Percentiles rank a stretch among this genome's conserved stretches.
Conservation (phyloP, 2,888 invertebrate genomes). For the Teinopalpus imperialis region DNA sequence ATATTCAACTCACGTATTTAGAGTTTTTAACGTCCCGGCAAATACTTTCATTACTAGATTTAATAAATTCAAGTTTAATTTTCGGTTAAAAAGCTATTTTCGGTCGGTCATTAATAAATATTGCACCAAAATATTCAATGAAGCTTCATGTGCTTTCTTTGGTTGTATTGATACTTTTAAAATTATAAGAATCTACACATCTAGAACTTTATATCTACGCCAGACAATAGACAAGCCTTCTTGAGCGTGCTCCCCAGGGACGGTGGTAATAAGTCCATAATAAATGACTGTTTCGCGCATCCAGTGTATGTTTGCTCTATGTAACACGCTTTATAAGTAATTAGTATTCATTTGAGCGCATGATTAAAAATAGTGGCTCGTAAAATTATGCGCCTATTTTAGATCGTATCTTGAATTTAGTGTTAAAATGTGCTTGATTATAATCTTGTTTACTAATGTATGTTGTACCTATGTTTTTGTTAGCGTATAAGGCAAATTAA, state of each 20-base stretch:
- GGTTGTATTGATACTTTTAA: no score
- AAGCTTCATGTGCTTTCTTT: no score
- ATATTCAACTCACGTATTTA: no score
- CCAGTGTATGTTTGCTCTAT: conserved; percentile 33
- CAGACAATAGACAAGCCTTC: conserved; percentile 43
- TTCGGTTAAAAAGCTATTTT: no score
- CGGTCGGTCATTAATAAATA: no score
- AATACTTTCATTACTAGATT: no score
- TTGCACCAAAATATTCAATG: no score
- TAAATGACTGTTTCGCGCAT: conserved; percentile 56
- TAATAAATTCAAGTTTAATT: no score
- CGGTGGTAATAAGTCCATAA: conserved; percentile 57
- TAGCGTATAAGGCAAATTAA: no score
- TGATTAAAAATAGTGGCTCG: conserved; percentile 31
- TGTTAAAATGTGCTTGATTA: conserved; percentile 2
- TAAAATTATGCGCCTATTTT: conserved; percentile 23
- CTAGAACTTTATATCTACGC: not conserved
- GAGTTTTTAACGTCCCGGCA: no score
- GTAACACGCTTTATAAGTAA: conserved; percentile 29
- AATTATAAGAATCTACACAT: no score
- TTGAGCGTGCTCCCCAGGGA: conserved; percentile 37
- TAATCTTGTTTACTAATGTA: not conserved
- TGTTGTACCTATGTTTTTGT: no score
- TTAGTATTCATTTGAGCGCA: conserved; percentile 31
- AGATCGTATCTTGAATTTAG: conserved; percentile 18